phyloP scores from a whole-genome alignment of 2,888 invertebrate genomes.

The Drosophila siamana region DNA sequence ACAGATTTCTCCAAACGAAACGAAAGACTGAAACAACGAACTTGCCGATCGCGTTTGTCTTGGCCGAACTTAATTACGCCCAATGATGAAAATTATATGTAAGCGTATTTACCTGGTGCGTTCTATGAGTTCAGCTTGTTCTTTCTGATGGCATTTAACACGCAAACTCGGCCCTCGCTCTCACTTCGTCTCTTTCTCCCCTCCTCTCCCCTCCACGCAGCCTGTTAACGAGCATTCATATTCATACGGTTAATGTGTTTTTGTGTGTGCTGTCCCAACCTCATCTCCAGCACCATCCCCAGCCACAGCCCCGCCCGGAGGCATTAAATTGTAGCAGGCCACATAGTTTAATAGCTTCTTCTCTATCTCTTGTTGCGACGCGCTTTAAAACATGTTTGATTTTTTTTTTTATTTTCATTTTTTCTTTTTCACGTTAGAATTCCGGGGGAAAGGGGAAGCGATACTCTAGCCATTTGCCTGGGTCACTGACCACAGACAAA shows the following conservation, averaged over 20 bases:
- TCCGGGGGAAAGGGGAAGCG: neutral
- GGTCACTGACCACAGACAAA: slow-evolving; percentile 80
- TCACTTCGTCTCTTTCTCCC: neutral
- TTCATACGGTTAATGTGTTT: slow-evolving; percentile 70
- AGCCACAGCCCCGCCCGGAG: slow-evolving; percentile 1
- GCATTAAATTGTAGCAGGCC: slow-evolving; percentile 60
- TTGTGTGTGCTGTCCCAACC: slow-evolving; percentile 20
- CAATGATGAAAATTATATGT: slow-evolving; percentile 48
- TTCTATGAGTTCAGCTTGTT: slow-evolving; percentile 40
- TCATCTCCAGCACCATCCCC: neutral
- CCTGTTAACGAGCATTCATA: slow-evolving; percentile 68
- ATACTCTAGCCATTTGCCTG: slow-evolving; percentile 24
- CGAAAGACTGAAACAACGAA: slow-evolving; percentile 66
- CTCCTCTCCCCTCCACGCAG: neutral
- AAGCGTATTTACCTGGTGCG: slow-evolving; percentile 28
- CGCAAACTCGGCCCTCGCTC: slow-evolving; percentile 49
- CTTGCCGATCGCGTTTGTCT: slow-evolving; percentile 51
- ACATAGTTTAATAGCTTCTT: slow-evolving; percentile 38
- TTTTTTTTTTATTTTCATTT: slow-evolving; percentile 8
- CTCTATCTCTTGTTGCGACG: slow-evolving; percentile 11
- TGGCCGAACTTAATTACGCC: slow-evolving; percentile 58
- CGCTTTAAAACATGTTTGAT: slow-evolving; percentile 68
- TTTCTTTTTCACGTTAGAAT: neutral
- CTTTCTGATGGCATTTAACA: slow-evolving; percentile 58
- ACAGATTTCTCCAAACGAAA: slow-evolving; percentile 19